phyloP scores from a whole-genome alignment of 1,140 invertebrate genomes.

The Sarcophaga peregrina region DNA sequence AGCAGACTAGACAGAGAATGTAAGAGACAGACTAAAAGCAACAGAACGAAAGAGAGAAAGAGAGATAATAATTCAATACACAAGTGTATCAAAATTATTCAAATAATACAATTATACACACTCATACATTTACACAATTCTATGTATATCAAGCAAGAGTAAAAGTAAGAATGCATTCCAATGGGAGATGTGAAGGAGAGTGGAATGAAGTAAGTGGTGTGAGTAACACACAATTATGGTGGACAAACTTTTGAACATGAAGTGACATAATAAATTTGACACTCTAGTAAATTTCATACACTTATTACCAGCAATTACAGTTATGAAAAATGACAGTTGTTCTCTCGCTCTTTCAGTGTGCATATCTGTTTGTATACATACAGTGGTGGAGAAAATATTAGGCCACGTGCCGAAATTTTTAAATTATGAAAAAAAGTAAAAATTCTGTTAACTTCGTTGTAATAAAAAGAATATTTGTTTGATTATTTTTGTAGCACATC shows the following conservation, averaged over 20 bases:
- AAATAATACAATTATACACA: not conserved
- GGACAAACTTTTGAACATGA: not conserved
- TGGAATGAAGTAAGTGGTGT: not conserved
- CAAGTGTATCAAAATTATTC: slow-evolving; percentile 5
- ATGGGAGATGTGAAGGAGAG: not conserved
- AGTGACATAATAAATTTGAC: slow-evolving; percentile 16
- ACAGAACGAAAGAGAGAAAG: not conserved
- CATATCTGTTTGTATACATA: not conserved
- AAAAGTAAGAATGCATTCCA: too few relatives aligned
- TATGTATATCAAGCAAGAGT: too few relatives aligned
- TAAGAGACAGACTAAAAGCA: not conserved
- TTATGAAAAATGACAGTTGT: not conserved
- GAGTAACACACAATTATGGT: not conserved
- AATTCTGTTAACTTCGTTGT: too few relatives aligned
- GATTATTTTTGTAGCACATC: too few relatives aligned
- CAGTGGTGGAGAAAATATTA: too few relatives aligned
- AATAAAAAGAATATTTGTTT: too few relatives aligned
- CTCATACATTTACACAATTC: too few relatives aligned
- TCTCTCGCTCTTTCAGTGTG: not conserved
- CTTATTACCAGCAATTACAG: slow-evolving; percentile 21
- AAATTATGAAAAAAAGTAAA: too few relatives aligned
- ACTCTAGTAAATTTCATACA: slow-evolving; percentile 8
- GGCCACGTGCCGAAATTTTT: too few relatives aligned
- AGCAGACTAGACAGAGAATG: too few relatives aligned
- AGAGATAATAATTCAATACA: not conserved